phyloP scores from a whole-genome alignment of 1,140 invertebrate species.

The Calephelis virginiensis region DNA sequence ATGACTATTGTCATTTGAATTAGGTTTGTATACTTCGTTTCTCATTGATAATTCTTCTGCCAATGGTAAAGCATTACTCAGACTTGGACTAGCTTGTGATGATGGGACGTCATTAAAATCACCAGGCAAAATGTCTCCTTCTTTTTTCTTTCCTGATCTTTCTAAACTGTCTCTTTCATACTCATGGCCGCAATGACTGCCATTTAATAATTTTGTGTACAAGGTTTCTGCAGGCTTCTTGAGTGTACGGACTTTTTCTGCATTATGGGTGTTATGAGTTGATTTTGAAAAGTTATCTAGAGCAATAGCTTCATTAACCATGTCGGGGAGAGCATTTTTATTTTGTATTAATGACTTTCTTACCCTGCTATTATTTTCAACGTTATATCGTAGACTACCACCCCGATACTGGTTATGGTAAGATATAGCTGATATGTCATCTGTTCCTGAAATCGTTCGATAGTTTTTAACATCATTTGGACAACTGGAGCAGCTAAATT shows the following conservation, averaged over 20 bases:
- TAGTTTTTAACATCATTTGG: constrained; percentile 41
- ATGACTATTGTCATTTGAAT: constrained; percentile 80
- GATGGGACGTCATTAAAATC: constrained; percentile 82
- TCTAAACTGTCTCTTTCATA: constrained; percentile 91
- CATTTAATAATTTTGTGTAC: constrained; percentile 22
- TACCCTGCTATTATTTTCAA: constrained; percentile 30
- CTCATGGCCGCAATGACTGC: constrained; percentile 73
- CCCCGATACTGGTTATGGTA: constrained; percentile 41
- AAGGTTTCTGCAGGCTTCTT: constrained; percentile 8
- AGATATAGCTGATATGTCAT: constrained; percentile 50
- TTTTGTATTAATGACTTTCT: constrained; percentile 56
- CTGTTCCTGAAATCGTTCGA: constrained; percentile 48
- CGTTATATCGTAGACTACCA: constrained; percentile 39
- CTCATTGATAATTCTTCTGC: constrained; percentile 88
- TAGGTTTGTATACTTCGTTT: constrained; percentile 82
- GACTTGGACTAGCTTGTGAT: constrained; percentile 83
- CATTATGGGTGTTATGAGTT: constrained; percentile 56
- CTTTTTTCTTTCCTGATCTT: constrained; percentile 78
- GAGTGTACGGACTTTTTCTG: constrained; percentile 47
- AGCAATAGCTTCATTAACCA: constrained; percentile 81
- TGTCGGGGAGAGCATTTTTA: constrained; percentile 79
- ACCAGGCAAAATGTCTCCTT: constrained; percentile 79
- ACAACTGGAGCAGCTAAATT: constrained; percentile 44
- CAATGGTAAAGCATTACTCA: constrained; percentile 84
- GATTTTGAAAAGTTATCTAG: constrained; percentile 68